Base-by-base conservation (phyloP, 2,113 vertebrate species). In the Myrmecobius fasciatus region DNA sequence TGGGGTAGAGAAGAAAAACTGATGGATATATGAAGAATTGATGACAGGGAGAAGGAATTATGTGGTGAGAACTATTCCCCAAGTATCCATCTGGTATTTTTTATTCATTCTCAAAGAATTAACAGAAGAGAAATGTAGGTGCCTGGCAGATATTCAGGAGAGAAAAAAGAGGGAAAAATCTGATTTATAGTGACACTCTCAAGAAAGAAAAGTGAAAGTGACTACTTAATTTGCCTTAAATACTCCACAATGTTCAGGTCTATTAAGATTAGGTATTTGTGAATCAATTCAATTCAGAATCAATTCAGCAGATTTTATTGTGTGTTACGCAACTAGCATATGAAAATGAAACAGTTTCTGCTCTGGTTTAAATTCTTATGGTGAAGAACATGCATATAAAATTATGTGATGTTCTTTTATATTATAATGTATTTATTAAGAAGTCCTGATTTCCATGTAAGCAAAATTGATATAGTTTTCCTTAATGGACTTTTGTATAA, bases 381-480 rank as follows among this genome's bases (percentile, higher is more conserved):
- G 60, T 36, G 31, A 67, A 67, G 31, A n/a, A 67, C 14, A 14
- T 96, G 97, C 96, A 96, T 91, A 97, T 95, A 98, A 96, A 95
- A 97, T 24, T 43, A 53, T 52, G 95, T 67, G 36, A 75, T 75
- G 36, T 8, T 92, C 94, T 96, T 91, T 95, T 97, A 91, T 94
- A 90, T 97, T 96, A 53, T 52, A 94, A 90, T 96, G 96, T 97
- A 96, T 97, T 98, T 94, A 52, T 36, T 96, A 94, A 11, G 49
- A 6, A 51, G 92, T 95, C 94, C 43, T 91, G 96, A 91, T 93
- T 96, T 96, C 96, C 95, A 92, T 95, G 91, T 98, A 96, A 95
- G 56, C 93, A 97, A 97, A 97, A 98, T 98, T 98, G 98, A 98
- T 98, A 99, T 98, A 88, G 97, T 94, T 98, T 97, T 97, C 97